Percentiles rank a stretch among this genome's conserved stretches.
These are phyloP conservation scores for Thyatira batis DNA, from an alignment of 2,888 invertebrate species.

Conservation along the genomic window DNA sequence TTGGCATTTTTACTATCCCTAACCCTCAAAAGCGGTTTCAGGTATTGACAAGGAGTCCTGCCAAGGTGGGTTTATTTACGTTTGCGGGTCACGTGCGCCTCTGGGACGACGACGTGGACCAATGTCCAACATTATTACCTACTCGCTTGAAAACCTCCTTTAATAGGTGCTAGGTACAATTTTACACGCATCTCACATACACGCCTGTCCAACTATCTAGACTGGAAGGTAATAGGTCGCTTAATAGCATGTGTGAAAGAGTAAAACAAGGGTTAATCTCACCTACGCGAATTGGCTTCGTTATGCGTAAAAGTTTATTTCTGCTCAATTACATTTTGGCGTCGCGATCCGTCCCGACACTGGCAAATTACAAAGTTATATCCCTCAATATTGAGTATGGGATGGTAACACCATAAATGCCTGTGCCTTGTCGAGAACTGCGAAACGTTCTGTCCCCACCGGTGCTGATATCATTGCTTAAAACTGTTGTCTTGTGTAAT, in stretches of 20 bases:
- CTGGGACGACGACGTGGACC: conserved; percentile 31
- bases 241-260: conserved; percentile 9
- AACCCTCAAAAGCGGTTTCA: neutral
- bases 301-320: neutral
- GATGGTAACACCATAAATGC: too few relatives aligned
- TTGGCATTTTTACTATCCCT: neutral
- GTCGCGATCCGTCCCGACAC: too few relatives aligned
- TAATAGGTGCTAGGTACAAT: conserved; percentile 13
- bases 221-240: conserved; percentile 1
- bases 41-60: conserved; percentile 1
- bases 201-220: conserved; percentile 7
- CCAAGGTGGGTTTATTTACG: conserved; percentile 9
- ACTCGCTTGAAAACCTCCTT: conserved; percentile 15
- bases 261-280: neutral
- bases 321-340: too few relatives aligned
- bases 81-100: conserved; percentile 37
- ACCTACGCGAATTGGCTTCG: neutral
- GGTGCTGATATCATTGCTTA: too few relatives aligned
- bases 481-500: too few relatives aligned
- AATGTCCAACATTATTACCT: conserved; percentile 45
- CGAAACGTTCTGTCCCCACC: too few relatives aligned
- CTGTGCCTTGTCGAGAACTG: too few relatives aligned
- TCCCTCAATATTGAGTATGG: too few relatives aligned
- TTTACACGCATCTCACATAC: conserved; percentile 22
- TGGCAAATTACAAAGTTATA: too few relatives aligned